phyloP scores from a whole-genome alignment of 2,888 invertebrate genomes.

The Xestoiulus laeticollis region DNA sequence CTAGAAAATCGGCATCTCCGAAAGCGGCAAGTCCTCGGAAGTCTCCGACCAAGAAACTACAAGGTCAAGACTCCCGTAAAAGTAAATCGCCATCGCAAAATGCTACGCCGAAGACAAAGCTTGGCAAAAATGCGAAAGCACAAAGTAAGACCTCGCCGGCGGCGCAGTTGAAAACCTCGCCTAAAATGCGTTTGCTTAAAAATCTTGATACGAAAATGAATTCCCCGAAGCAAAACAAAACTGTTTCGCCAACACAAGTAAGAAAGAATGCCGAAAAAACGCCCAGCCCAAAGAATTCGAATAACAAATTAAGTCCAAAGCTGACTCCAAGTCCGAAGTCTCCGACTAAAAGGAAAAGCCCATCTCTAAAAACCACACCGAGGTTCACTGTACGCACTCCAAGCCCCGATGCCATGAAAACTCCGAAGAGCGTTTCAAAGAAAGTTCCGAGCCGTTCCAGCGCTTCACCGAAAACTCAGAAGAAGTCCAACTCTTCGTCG shows the following conservation, averaged over 20 bases:
- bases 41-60: neutral
- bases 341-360: neutral
- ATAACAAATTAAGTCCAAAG: too few species aligned
- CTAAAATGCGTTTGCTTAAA: too few species aligned
- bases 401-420: neutral
- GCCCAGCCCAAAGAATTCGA: neutral
- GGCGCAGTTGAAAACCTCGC: neutral
- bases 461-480: too few species aligned
- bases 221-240: too few species aligned
- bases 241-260: neutral
- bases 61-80: neutral
- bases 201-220: too few species aligned
- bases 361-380: neutral
- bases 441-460: neutral
- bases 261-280: neutral
- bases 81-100: neutral
- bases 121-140: neutral
- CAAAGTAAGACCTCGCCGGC: too few species aligned
- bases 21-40: too few species aligned
- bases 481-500: too few species aligned
- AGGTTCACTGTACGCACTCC: neutral
- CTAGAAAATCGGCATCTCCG: too few species aligned
- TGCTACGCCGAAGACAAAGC: neutral
- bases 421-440: neutral
- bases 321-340: neutral